phyloP scores from a whole-genome alignment of 1,140 invertebrate genomes.

The Drosophila kikkawai region DNA sequence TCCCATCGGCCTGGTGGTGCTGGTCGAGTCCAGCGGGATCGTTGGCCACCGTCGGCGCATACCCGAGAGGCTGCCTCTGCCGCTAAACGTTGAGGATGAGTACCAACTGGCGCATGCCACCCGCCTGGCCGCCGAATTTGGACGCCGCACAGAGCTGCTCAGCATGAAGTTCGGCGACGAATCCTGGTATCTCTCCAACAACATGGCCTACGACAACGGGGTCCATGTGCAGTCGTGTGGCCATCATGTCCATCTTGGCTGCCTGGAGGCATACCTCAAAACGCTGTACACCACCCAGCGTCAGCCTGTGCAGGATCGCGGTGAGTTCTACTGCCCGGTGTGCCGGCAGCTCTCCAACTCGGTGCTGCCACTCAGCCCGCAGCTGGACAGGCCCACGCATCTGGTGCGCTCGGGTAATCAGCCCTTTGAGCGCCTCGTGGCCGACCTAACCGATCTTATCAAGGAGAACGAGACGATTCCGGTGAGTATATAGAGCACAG shows the following conservation, averaged over 20 bases:
- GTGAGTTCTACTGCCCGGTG: conserved; percentile 97
- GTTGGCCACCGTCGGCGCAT: conserved; percentile 83
- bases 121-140: conserved; percentile 73
- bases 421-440: conserved; percentile 86
- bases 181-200: conserved; percentile 94
- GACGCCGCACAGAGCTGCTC: conserved; percentile 71
- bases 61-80: conserved; percentile 70
- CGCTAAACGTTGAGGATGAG: conserved; percentile 71
- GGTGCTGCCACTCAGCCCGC: conserved; percentile 94
- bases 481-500: conserved; percentile 84
- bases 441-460: conserved; percentile 88
- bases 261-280: conserved; percentile 94
- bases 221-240: conserved; percentile 98
- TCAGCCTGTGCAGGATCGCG: conserved; percentile 91
- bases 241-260: conserved; percentile 97
- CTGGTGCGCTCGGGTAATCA: conserved; percentile 88
- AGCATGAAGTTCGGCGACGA: conserved; percentile 84
- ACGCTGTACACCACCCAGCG: conserved; percentile 92
- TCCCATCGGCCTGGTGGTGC: conserved; percentile 95
- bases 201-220: conserved; percentile 96
- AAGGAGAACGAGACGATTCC: conserved; percentile 89
- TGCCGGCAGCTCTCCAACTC: conserved; percentile 97
- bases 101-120: conserved; percentile 62
- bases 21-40: conserved; percentile 87
- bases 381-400: conserved; percentile 89